Evolutionary conservation across 2,797 vertebrate species (phyloP).

Genomic region (Echeneis naucrates): DNA sequence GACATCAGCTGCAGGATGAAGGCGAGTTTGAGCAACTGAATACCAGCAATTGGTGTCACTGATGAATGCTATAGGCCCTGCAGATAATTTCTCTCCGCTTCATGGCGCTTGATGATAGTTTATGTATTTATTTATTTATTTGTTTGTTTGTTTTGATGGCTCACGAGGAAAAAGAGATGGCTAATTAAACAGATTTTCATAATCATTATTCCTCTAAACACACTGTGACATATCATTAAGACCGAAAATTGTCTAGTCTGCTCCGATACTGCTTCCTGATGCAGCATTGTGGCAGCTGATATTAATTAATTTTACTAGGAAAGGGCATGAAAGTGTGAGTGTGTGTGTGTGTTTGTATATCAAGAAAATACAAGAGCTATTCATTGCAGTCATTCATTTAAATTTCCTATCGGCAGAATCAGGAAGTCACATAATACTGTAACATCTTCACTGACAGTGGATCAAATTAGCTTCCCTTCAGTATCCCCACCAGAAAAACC

Average conservation of each 20-base stretch:
- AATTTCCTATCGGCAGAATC: neutral
- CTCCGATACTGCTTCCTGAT: neutral
- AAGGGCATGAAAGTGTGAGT: too few species aligned
- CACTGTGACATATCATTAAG: constrained; percentile 40
- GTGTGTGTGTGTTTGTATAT: too few species aligned
- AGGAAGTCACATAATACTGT: neutral
- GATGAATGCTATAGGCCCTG: constrained; percentile 30
- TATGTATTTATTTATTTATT: too few species aligned
- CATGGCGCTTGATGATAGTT: constrained; percentile 44
- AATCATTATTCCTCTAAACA: constrained; percentile 38
- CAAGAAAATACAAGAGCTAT: neutral
- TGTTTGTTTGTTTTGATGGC: constrained; percentile 41
- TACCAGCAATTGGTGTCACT: constrained; percentile 3
- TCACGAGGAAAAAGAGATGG: neutral
- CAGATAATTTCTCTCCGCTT: constrained; percentile 32
- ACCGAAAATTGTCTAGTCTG: constrained; percentile 8
- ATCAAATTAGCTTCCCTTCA: neutral
- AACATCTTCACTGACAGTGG: neutral
- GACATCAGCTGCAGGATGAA: constrained; percentile 8
- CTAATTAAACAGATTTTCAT: constrained; percentile 12
- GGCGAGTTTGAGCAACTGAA: neutral
- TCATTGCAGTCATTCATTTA: neutral
- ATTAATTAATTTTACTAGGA: neutral
- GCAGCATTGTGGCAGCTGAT: neutral
- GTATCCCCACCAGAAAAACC: neutral